Conservation (phyloP, 1,140 invertebrate genomes). For the Andrena cerasifolii region DNA sequence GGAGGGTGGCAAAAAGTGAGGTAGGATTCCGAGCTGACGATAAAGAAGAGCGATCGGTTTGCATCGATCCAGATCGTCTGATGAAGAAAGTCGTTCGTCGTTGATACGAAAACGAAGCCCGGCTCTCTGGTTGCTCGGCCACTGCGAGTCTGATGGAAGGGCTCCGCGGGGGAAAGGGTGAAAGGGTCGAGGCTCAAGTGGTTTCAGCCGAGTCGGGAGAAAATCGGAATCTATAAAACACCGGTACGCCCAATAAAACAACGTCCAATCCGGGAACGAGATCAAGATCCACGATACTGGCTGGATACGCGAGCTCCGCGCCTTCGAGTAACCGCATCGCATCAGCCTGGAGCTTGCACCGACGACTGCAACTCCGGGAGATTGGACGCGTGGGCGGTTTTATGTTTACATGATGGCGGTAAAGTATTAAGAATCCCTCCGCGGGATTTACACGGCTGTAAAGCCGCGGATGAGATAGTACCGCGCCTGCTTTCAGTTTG, state of each 20-base stretch:
- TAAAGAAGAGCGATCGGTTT: slow-evolving; percentile 1
- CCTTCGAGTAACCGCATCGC: slow-evolving; percentile 36
- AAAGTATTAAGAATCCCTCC: slow-evolving; percentile 69
- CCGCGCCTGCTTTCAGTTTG: slow-evolving; percentile 16
- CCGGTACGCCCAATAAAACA: slow-evolving; percentile 67
- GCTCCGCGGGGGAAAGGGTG: background rate
- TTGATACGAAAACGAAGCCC: slow-evolving; percentile 18
- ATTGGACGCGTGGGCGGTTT: slow-evolving; percentile 52
- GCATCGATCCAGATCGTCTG: slow-evolving; percentile 5
- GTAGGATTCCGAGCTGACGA: background rate
- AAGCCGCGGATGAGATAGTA: slow-evolving; percentile 65
- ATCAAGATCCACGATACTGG: slow-evolving; percentile 44
- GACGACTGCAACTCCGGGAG: slow-evolving; percentile 46
- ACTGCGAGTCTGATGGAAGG: slow-evolving; percentile 17
- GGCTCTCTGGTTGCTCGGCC: background rate
- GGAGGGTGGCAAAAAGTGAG: background rate
- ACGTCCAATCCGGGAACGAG: slow-evolving; percentile 54
- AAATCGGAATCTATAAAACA: slow-evolving; percentile 72
- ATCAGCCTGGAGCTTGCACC: slow-evolving; percentile 20
- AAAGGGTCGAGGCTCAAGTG: slow-evolving; percentile 2
- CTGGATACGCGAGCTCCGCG: slow-evolving; percentile 15
- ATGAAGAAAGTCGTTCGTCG: slow-evolving; percentile 11
- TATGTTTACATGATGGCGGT: slow-evolving; percentile 57
- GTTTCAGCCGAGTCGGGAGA: slow-evolving; percentile 34
- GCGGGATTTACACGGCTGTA: slow-evolving; percentile 69